These are phyloP conservation scores for Rhinophrynus dorsalis DNA, from an alignment of 2,797 vertebrate species.

Conservation along the genomic window DNA sequence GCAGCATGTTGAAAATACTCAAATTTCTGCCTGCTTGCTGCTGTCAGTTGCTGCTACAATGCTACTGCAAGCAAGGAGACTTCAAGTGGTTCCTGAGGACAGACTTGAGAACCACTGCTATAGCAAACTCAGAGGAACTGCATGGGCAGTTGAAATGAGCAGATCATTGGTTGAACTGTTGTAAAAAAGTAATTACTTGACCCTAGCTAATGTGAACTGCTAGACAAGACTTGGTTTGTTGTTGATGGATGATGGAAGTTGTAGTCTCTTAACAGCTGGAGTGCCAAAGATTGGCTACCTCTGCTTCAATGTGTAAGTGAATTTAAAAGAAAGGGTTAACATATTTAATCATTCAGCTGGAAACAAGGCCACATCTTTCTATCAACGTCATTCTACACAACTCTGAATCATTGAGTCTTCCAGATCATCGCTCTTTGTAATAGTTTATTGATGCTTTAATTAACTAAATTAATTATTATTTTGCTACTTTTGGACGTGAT, in stretches of 20 bases:
- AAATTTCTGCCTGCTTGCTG: no score
- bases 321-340: conserved; percentile 23
- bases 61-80: no score
- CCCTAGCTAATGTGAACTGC: neutral
- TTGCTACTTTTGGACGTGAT: conserved; percentile 25
- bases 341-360: conserved; percentile 15
- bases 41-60: no score
- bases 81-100: no score
- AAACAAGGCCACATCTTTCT: conserved; percentile 9
- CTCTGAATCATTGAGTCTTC: neutral
- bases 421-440: conserved; percentile 41
- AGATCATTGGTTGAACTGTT: conserved; percentile 7
- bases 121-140: neutral
- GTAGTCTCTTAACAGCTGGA: no score
- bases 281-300: no score
- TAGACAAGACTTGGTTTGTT: no score
- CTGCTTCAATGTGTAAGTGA: no score
- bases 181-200: neutral
- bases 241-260: no score
- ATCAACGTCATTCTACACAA: conserved; percentile 23
- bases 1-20: no score
- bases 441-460: conserved; percentile 42
- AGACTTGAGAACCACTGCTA: no score
- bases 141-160: neutral
- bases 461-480: conserved; percentile 48